These are phyloP conservation scores for Drepana falcataria DNA, from an alignment of 2,888 invertebrate species.

Conservation along the genomic window DNA sequence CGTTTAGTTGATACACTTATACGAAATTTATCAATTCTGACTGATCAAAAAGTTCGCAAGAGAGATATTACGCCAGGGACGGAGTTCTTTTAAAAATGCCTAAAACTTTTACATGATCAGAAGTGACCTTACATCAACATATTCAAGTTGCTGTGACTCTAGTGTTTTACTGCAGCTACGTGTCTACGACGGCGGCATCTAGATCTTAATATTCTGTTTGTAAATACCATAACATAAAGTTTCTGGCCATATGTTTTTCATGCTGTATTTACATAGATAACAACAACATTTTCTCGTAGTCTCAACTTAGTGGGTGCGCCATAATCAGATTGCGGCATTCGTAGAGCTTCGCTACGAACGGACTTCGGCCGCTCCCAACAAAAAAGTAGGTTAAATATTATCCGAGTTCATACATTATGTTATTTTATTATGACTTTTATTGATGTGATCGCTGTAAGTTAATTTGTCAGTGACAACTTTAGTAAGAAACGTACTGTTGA, in stretches of 20 bases:
- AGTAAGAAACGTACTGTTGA: neutral
- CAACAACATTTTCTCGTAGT: conserved; percentile 28
- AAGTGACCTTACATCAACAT: too few species aligned
- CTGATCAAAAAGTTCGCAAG: too few species aligned
- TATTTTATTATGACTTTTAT: conserved; percentile 1
- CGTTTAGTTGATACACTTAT: too few species aligned
- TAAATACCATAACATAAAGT: neutral
- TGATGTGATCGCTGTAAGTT: conserved; percentile 9
- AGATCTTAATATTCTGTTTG: neutral
- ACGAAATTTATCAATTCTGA: too few species aligned
- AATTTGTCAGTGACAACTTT: neutral
- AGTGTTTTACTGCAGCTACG: conserved; percentile 4
- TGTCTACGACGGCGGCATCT: neutral
- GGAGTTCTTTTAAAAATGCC: too few species aligned
- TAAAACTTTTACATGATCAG: too few species aligned
- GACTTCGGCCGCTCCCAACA: conserved; percentile 64
- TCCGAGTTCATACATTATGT: conserved; percentile 16
- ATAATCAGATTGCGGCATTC: conserved; percentile 76
- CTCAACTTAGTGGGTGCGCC: conserved; percentile 57
- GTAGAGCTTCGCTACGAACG: conserved; percentile 61
- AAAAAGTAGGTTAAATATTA: conserved; percentile 29
- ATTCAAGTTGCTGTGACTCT: conserved; percentile 1
- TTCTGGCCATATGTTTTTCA: neutral
- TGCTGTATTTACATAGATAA: neutral
- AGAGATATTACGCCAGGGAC: too few species aligned